Evolutionary conservation across 2,888 invertebrate species (phyloP).

Genomic region (Mystacides longicornis): DNA sequence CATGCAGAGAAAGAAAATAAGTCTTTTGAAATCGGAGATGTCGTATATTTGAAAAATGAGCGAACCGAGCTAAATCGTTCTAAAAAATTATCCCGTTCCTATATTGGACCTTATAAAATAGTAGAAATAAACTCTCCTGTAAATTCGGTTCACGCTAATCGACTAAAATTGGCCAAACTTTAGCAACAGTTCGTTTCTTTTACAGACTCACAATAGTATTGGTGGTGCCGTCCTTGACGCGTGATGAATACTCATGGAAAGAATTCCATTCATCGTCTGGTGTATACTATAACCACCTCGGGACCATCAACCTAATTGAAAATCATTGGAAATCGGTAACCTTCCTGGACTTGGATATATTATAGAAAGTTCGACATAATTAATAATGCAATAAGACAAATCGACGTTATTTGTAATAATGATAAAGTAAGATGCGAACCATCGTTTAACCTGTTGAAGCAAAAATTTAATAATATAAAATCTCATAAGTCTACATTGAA

Average conservation of each 20-base stretch:
- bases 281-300: no score
- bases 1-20: slow-evolving; percentile 16
- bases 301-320: no score
- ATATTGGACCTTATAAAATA: slow-evolving; percentile 23
- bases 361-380: neutral
- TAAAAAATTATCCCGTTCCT: slow-evolving; percentile 23
- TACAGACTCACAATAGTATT: neutral
- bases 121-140: slow-evolving; percentile 22
- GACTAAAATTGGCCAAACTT: no score
- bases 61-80: slow-evolving; percentile 11
- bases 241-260: no score
- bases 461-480: no score
- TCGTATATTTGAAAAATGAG: slow-evolving; percentile 22
- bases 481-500: neutral
- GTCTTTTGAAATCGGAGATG: slow-evolving; percentile 24
- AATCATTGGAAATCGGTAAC: no score
- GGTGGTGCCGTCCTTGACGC: neutral
- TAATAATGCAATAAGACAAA: neutral
- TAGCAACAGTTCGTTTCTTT: neutral
- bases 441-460: neutral
- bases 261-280: no score
- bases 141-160: slow-evolving; percentile 22
- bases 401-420: neutral
- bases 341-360: neutral
- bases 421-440: neutral